phyloP scores from a whole-genome alignment of 2,888 invertebrate species.

The Nasonia oneida region DNA sequence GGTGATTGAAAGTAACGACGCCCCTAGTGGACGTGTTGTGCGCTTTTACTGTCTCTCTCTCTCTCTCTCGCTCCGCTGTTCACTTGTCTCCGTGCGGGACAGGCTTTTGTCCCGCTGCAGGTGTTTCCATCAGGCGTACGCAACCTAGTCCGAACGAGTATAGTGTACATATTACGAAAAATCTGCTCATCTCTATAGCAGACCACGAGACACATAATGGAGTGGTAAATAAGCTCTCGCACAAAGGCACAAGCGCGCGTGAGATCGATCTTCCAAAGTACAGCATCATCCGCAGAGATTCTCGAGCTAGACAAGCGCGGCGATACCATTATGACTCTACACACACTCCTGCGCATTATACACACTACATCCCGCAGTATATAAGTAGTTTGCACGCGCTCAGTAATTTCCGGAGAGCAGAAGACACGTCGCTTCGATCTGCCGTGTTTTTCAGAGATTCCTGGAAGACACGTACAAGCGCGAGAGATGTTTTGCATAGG shows the following conservation, averaged over 20 bases:
- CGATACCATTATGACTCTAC: background rate
- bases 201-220: background rate
- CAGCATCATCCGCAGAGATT: background rate
- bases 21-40: slow-evolving; percentile 66
- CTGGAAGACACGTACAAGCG: slow-evolving; percentile 26
- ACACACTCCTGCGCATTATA: background rate
- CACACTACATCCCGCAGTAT: background rate
- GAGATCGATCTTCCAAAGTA: slow-evolving; percentile 22
- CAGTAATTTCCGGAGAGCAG: background rate
- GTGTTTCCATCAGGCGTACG: background rate
- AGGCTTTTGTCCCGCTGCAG: slow-evolving; percentile 13
- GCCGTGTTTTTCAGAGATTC: slow-evolving; percentile 44
- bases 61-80: slow-evolving; percentile 16
- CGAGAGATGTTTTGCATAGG: background rate
- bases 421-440: background rate
- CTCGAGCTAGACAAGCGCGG: background rate
- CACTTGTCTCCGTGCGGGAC: background rate
- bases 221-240: slow-evolving; percentile 30
- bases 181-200: too few relatives aligned
- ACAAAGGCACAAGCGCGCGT: background rate
- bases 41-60: slow-evolving; percentile 68
- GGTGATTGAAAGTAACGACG: slow-evolving; percentile 74
- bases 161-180: too few relatives aligned
- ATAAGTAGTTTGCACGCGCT: slow-evolving; percentile 16
- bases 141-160: too few relatives aligned